Conservation (phyloP, 2,113 vertebrate genomes). For the Cichladusa arquata region DNA sequence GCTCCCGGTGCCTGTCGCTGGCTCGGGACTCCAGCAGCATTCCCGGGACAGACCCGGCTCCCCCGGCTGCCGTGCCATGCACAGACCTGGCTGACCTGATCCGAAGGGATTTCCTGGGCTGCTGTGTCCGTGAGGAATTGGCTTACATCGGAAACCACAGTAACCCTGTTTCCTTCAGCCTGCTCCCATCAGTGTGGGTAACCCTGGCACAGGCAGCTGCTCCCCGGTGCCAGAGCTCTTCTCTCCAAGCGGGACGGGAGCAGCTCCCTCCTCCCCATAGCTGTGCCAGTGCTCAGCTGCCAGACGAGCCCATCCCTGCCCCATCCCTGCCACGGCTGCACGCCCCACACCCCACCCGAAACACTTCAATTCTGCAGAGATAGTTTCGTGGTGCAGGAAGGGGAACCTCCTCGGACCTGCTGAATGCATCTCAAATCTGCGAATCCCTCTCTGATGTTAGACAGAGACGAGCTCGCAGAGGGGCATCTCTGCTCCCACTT, state of each 20-base stretch:
- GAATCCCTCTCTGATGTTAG: neutral
- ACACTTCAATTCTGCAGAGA: accelerated
- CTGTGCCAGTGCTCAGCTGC: neutral
- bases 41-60: neutral
- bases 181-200: neutral
- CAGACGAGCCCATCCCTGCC: neutral
- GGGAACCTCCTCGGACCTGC: neutral
- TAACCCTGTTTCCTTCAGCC: neutral
- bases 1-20: neutral
- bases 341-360: accelerated
- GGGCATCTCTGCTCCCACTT: neutral
- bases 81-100: accelerated
- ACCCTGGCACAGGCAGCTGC: neutral
- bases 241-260: neutral
- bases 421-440: neutral
- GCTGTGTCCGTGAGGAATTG: neutral
- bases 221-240: accelerated
- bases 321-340: accelerated
- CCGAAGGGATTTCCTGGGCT: neutral
- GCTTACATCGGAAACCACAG: neutral
- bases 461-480: neutral
- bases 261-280: neutral
- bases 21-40: neutral
- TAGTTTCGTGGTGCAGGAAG: neutral
- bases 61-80: accelerated